Conservation (phyloP, 2,797 vertebrate species). For the Heliangelus exortis region DNA sequence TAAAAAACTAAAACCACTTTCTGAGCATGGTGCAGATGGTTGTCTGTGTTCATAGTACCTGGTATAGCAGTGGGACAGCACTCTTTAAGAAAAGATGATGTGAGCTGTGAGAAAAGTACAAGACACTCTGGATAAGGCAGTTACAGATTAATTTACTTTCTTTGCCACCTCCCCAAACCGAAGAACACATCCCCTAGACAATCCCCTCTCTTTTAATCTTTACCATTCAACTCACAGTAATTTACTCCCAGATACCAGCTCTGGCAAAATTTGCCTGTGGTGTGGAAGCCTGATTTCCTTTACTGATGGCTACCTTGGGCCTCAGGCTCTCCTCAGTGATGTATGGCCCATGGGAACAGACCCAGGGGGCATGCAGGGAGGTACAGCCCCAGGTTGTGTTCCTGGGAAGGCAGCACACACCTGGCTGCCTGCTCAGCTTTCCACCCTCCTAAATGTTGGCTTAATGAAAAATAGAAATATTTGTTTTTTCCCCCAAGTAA, state of each 20-base stretch:
- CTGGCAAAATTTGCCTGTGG: background rate
- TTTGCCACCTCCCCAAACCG: background rate
- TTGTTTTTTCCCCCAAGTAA: background rate
- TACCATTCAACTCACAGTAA: background rate
- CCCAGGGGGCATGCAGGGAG: too few species aligned
- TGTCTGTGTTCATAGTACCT: too few species aligned
- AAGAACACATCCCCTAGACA: background rate
- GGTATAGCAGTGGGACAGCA: background rate
- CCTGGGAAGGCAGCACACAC: rapidly evolving
- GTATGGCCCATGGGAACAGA: rapidly evolving
- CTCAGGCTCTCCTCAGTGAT: background rate
- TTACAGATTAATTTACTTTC: background rate
- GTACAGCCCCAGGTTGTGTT: too few species aligned
- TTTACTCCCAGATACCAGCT: background rate
- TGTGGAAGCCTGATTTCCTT: background rate
- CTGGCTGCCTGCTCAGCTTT: background rate
- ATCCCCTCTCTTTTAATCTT: background rate
- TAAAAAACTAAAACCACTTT: background rate
- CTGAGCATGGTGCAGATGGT: background rate
- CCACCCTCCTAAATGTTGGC: background rate
- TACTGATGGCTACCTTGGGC: rapidly evolving
- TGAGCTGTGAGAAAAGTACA: background rate
- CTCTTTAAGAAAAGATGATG: background rate
- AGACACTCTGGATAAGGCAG: too few species aligned
- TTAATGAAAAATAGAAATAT: background rate